Percentiles rank a stretch among this genome's conserved stretches.
Conservation (phyloP, 1,140 invertebrate species). For the Eupristina koningsbergeri region DNA sequence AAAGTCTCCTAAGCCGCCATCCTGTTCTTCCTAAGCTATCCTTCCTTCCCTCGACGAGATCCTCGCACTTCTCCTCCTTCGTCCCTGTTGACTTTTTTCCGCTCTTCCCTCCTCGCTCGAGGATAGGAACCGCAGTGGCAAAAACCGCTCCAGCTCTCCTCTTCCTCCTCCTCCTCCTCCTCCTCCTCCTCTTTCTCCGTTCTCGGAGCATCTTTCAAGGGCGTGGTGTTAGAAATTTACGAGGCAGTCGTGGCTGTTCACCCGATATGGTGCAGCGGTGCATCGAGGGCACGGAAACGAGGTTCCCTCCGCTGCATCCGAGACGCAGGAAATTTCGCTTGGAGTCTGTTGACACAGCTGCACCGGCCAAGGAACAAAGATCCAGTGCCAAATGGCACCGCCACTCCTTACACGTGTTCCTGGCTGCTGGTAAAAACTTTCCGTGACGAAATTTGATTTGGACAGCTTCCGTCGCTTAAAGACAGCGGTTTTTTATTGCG, state of each 20-base stretch:
- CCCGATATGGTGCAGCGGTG: not conserved
- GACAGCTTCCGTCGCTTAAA: not conserved
- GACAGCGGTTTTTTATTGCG: not conserved
- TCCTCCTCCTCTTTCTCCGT: not conserved
- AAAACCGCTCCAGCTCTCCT: too few relatives aligned
- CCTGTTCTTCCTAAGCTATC: too few relatives aligned
- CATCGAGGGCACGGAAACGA: not conserved
- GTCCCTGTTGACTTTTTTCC: not conserved
- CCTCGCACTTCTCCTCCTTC: not conserved
- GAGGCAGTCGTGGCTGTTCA: not conserved
- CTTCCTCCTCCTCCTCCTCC: too few relatives aligned
- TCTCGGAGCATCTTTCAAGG: constrained; percentile 7
- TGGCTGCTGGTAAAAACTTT: not conserved
- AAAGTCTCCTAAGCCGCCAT: too few relatives aligned
- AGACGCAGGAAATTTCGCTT: not conserved
- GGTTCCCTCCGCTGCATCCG: not conserved
- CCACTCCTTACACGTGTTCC: too few relatives aligned
- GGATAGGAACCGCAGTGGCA: too few relatives aligned
- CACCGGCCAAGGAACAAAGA: too few relatives aligned
- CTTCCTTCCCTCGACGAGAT: not conserved
- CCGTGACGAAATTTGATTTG: not conserved
- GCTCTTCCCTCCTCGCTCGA: not conserved
- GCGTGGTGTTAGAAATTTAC: constrained; percentile 29
- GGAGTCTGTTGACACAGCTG: constrained; percentile 1
- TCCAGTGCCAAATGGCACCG: too few relatives aligned